Evolutionary conservation across 1,140 invertebrate species (phyloP).

Genomic region (Drosophila orena): DNA sequence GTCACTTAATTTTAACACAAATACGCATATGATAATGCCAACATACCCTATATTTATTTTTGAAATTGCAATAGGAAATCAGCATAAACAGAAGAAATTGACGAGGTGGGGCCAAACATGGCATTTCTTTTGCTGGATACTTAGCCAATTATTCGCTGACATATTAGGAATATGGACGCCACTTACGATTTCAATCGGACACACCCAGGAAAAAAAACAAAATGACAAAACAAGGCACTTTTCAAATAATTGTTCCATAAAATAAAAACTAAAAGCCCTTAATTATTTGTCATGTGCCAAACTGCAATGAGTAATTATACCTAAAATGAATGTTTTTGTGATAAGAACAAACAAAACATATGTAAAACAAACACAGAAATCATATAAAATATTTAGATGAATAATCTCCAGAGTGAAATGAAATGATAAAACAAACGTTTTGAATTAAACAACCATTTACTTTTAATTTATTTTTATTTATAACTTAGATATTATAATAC

Average conservation of each 20-base stretch:
- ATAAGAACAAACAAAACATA: neutral
- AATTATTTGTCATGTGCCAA: neutral
- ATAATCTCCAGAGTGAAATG: neutral
- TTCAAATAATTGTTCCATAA: neutral
- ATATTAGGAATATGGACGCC: neutral
- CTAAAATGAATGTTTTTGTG: neutral
- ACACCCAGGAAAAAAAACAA: neutral
- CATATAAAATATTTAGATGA: neutral
- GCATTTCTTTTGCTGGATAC: neutral
- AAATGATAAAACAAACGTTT: neutral
- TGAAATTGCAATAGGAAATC: too few relatives aligned
- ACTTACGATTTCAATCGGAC: neutral
- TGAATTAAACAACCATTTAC: constrained; percentile 19
- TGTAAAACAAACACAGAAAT: neutral
- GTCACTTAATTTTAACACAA: neutral
- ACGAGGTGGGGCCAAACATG: neutral
- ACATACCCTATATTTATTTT: too few relatives aligned
- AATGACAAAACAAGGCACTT: neutral
- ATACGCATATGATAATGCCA: too few relatives aligned
- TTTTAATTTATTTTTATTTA: constrained; percentile 46
- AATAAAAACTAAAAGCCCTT: neutral
- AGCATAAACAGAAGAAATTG: neutral
- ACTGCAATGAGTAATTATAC: neutral
- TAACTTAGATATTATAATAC: constrained; percentile 51
- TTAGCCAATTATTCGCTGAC: neutral